phyloP scores from a whole-genome alignment of 2,888 invertebrate genomes.

The Diploptera punctata region DNA sequence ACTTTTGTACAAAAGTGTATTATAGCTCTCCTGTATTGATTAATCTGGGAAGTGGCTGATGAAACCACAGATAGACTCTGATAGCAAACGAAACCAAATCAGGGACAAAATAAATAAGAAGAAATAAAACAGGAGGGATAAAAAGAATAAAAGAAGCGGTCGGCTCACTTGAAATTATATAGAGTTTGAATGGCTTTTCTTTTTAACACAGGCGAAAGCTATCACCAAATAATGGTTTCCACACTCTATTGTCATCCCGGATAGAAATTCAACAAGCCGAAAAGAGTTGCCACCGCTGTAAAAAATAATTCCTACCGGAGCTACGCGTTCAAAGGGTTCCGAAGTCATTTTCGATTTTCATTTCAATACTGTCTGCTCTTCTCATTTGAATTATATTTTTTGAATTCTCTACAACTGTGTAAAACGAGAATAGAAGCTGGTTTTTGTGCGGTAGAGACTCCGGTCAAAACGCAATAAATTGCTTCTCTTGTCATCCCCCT shows the following conservation, averaged over 20 bases:
- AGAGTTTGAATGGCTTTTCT: neutral
- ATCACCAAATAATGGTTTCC: slow-evolving; percentile 13
- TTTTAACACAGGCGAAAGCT: neutral
- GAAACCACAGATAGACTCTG: too few species aligned
- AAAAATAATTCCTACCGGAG: neutral
- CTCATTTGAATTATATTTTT: neutral
- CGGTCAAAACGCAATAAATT: neutral
- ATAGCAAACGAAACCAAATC: too few species aligned
- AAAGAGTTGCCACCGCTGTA: neutral
- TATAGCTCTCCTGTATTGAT: too few species aligned
- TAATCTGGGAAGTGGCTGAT: too few species aligned
- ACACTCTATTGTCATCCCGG: slow-evolving; percentile 2
- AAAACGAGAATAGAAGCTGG: neutral
- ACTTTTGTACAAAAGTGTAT: too few species aligned
- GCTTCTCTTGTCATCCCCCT: neutral
- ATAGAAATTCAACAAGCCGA: slow-evolving; percentile 2
- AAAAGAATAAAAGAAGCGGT: neutral
- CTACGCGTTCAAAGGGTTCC: neutral
- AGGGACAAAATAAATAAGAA: too few species aligned
- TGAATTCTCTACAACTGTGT: neutral
- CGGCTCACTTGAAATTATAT: neutral
- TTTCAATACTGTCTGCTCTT: neutral
- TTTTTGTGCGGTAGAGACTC: neutral
- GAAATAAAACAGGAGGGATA: neutral
- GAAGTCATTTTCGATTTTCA: slow-evolving; percentile 3